A percentile compares a stretch with the other conserved stretches of the same genome.
These are phyloP conservation scores for Gryllus bimaculatus DNA, from an alignment of 1,140 invertebrate species.

Conservation along the genomic window DNA sequence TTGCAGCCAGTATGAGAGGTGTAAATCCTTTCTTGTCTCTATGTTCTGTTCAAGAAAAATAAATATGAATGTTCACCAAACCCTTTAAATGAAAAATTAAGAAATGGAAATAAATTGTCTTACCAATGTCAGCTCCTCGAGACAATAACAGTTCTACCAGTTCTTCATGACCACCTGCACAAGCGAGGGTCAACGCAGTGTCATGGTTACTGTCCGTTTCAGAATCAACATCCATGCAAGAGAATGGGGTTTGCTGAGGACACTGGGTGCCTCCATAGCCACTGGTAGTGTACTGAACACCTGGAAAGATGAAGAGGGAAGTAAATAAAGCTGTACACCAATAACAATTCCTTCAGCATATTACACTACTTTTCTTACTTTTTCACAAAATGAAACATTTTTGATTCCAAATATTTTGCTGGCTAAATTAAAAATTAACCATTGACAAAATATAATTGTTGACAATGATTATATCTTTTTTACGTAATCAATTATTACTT, in stretches of 20 bases:
- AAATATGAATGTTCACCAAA: background rate
- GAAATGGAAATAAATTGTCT: background rate
- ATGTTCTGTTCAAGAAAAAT: constrained; percentile 57
- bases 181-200: constrained; percentile 93
- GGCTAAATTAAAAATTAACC: too few species aligned
- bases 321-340: too few species aligned
- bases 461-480: too few species aligned
- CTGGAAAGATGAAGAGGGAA: background rate
- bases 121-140: constrained; percentile 82
- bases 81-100: background rate
- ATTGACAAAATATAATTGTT: too few species aligned
- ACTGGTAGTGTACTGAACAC: constrained; percentile 13
- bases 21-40: constrained; percentile 99
- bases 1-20: constrained; percentile 92
- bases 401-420: too few species aligned
- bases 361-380: too few species aligned
- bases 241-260: constrained; percentile 37
- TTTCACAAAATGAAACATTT: too few species aligned
- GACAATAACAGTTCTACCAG: constrained; percentile 83
- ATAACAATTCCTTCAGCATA: too few species aligned
- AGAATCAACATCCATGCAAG: constrained; percentile 83
- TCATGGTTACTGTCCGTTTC: constrained; percentile 98
- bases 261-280: constrained; percentile 18
- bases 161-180: constrained; percentile 93
- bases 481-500: too few species aligned